Conservation (phyloP, 2,113 vertebrate species). For the Nerophis ophidion region DNA sequence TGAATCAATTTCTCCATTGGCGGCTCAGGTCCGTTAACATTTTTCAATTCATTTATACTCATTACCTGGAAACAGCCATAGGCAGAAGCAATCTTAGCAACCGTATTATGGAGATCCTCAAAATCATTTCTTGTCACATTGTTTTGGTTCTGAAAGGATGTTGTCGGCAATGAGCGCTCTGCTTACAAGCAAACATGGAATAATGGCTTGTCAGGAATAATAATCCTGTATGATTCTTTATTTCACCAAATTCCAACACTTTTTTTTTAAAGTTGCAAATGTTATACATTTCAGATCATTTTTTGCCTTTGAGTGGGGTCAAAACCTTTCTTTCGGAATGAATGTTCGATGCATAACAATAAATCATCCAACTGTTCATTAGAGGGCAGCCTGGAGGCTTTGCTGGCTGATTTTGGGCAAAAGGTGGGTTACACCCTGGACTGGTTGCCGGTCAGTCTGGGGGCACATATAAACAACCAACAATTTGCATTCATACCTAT, state of each 20-base stretch:
- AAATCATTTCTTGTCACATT: conserved; percentile 51
- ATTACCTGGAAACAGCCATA: conserved; percentile 55
- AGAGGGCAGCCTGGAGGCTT: no score
- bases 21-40: conserved; percentile 51
- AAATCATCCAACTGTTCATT: neutral
- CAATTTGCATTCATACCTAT: no score
- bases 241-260: conserved; percentile 1
- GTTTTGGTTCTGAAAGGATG: conserved; percentile 53
- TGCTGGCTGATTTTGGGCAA: no score
- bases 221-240: neutral
- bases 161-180: conserved; percentile 37
- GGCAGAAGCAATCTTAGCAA: conserved; percentile 53
- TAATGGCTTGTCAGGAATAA: conserved; percentile 9
- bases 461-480: no score
- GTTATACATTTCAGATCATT: neutral
- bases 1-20: conserved; percentile 55
- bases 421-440: no score
- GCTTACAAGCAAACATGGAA: conserved; percentile 24
- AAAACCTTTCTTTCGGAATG: neutral
- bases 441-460: no score
- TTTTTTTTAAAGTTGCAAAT: neutral
- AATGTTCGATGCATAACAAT: neutral
- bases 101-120: conserved; percentile 48
- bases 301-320: neutral
- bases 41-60: conserved; percentile 66